Percentiles rank a stretch among this genome's conserved stretches.
Conservation (phyloP, 2,888 invertebrate genomes). For the Ferrisia virgata region DNA sequence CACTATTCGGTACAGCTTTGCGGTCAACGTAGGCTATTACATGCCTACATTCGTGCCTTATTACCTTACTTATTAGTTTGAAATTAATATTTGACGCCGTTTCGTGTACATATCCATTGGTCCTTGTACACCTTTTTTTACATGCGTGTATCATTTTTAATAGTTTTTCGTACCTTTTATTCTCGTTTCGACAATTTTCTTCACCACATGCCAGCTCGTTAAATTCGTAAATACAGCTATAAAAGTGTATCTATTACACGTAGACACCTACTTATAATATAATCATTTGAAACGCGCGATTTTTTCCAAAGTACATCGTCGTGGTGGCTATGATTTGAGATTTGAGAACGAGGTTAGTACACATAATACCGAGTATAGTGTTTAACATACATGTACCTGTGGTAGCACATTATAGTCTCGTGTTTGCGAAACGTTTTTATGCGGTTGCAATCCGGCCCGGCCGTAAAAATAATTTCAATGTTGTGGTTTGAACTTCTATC, state of each 20-base stretch:
- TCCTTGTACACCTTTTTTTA: background rate
- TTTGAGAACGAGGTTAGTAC: constrained; percentile 3
- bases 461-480: constrained; percentile 14
- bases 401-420: too few species aligned
- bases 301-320: background rate
- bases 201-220: background rate
- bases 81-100: background rate
- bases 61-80: background rate
- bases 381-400: background rate
- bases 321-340: background rate
- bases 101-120: background rate
- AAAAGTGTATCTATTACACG: background rate
- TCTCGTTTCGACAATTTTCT: background rate
- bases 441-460: background rate
- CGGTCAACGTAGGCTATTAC: background rate
- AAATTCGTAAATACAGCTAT: too few species aligned
- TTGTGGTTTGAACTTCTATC: constrained; percentile 21
- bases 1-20: background rate
- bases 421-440: background rate
- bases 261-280: background rate
- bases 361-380: background rate
- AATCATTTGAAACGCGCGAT: background rate
- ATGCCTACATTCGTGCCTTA: background rate
- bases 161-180: background rate
- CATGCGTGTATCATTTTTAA: background rate